Percentiles rank a stretch among this genome's conserved stretches.
Conservation (phyloP, 2,113 vertebrate genomes). For the Etheostoma spectabile region DNA sequence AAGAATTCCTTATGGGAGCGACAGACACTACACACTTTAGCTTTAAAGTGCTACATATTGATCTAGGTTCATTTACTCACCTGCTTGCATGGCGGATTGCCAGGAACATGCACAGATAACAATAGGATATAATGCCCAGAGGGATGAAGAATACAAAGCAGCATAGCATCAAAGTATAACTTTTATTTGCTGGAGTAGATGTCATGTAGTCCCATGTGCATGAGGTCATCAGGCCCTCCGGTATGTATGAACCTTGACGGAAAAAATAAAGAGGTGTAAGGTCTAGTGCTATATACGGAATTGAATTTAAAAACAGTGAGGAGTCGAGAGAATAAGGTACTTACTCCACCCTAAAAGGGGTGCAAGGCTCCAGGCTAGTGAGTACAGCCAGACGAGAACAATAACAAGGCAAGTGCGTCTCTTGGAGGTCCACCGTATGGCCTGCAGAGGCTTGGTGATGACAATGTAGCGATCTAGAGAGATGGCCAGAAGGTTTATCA, state of each 20-base stretch:
- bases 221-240: constrained; percentile 93
- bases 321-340: constrained; percentile 43
- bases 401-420: constrained; percentile 87
- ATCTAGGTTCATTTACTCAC: constrained; percentile 65
- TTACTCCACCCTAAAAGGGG: constrained; percentile 98
- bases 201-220: constrained; percentile 96
- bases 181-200: constrained; percentile 89
- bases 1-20: too few relatives aligned
- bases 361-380: constrained; percentile 93
- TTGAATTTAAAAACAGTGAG: background rate
- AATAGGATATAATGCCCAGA: constrained; percentile 90
- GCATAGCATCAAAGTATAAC: constrained; percentile 94
- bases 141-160: constrained; percentile 96
- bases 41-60: constrained; percentile 7
- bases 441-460: constrained; percentile 92
- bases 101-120: constrained; percentile 94
- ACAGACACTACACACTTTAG: too few relatives aligned
- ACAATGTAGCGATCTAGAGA: constrained; percentile 94
- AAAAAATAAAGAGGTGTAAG: background rate
- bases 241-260: constrained; percentile 90
- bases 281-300: background rate
- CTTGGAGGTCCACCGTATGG: constrained; percentile 87
- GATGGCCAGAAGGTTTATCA: constrained; percentile 94
- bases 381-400: constrained; percentile 90
- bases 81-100: constrained; percentile 89